These are phyloP conservation scores for Cladorhizidae sp. DNA, from an alignment of 37 sponge, comb jelly and placozoan species.

Conservation along the genomic window DNA sequence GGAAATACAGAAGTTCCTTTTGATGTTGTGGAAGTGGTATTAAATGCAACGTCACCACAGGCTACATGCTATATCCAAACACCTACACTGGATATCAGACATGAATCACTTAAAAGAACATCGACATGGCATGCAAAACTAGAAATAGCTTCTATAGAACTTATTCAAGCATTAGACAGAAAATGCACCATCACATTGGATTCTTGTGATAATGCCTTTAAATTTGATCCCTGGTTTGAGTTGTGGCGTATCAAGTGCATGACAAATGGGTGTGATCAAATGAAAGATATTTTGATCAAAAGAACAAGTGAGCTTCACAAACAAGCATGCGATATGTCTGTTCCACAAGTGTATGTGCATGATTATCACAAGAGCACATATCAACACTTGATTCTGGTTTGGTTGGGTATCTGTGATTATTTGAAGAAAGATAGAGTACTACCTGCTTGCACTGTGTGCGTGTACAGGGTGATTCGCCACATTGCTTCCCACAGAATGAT, in stretches of 20 bases:
- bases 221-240: constrained; percentile 20
- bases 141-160: not conserved
- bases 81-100: too few relatives aligned
- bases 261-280: not conserved
- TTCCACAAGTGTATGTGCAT: not conserved
- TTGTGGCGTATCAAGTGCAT: constrained; percentile 16
- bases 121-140: too few relatives aligned
- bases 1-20: not conserved
- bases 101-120: too few relatives aligned
- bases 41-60: not conserved
- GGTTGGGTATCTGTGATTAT: constrained; percentile 4
- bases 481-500: constrained; percentile 5
- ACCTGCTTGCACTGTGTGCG: constrained; percentile 3
- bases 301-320: too few relatives aligned
- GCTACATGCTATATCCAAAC: not conserved
- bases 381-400: constrained; percentile 14
- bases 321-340: too few relatives aligned
- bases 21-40: constrained; percentile 2
- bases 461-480: constrained; percentile 6
- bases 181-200: not conserved
- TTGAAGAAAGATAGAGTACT: not conserved
- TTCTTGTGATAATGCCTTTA: constrained; percentile 10
- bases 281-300: not conserved
- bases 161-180: not conserved
- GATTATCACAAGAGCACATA: not conserved